A percentile compares a stretch with the other conserved stretches of the same genome.
phyloP scores from a whole-genome alignment of 2,797 vertebrate species.

The Natrix natrix region DNA sequence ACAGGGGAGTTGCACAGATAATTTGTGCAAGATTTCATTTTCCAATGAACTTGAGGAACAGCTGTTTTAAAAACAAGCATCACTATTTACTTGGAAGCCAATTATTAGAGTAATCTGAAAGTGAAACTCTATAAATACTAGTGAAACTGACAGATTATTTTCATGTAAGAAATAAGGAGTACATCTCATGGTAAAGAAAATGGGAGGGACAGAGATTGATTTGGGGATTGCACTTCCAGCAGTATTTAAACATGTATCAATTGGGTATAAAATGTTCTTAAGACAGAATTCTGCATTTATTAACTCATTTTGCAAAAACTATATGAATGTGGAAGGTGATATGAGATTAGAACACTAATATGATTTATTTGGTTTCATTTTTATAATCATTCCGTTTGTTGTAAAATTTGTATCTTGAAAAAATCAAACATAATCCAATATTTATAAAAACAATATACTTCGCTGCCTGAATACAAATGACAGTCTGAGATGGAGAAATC shows the following conservation, averaged over 20 bases:
- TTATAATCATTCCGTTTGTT: background rate
- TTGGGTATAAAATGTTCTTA: background rate
- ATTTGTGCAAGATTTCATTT: background rate
- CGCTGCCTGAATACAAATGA: background rate
- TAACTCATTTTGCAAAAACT: background rate
- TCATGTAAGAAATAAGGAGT: background rate
- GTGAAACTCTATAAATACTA: slow-evolving; percentile 39
- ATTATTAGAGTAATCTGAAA: slow-evolving; percentile 23
- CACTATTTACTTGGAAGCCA: slow-evolving; percentile 13
- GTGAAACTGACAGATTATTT: slow-evolving; percentile 17
- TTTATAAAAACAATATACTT: background rate
- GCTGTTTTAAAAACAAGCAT: slow-evolving; percentile 9
- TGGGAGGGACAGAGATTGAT: background rate
- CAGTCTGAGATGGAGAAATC: background rate
- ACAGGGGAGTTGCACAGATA: background rate
- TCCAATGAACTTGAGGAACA: background rate
- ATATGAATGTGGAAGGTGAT: background rate
- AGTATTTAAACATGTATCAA: background rate
- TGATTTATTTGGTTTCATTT: background rate
- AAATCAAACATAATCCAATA: background rate
- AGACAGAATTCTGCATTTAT: background rate
- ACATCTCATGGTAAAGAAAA: background rate
- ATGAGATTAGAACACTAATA: background rate
- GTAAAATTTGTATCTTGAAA: background rate
- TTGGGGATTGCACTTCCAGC: background rate